These are phyloP conservation scores for Dipus sagitta DNA, from an alignment of 2,797 vertebrate species.

Conservation along the genomic window DNA sequence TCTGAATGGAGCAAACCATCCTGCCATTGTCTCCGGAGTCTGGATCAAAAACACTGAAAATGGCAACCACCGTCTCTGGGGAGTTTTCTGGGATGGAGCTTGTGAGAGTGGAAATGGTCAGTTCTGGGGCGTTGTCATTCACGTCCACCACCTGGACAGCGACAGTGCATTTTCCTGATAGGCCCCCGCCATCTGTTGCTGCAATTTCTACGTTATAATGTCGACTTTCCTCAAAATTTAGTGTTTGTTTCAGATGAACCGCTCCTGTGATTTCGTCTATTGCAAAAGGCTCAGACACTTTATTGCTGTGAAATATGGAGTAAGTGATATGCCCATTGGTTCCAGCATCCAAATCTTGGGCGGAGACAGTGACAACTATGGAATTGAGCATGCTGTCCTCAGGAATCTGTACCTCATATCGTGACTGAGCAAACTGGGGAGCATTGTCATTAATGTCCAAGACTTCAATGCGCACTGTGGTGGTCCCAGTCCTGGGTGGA, in stretches of 20 bases:
- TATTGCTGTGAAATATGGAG: not conserved
- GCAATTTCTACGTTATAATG: constrained; percentile 65
- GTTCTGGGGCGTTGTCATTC: constrained; percentile 81
- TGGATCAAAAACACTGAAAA: constrained; percentile 81
- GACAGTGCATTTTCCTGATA: constrained; percentile 77
- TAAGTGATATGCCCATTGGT: constrained; percentile 78
- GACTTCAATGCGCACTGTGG: constrained; percentile 8
- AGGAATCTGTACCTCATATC: not conserved
- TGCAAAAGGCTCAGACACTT: not conserved
- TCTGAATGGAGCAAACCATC: not conserved
- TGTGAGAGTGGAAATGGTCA: constrained; percentile 65
- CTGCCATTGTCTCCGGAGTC: constrained; percentile 72
- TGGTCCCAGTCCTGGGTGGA: not conserved
- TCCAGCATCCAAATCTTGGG: constrained; percentile 79
- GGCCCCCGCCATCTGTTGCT: constrained; percentile 56
- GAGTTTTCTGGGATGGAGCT: constrained; percentile 82
- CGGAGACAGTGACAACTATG: constrained; percentile 30
- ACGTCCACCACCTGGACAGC: constrained; percentile 78
- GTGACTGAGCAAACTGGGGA: not conserved
- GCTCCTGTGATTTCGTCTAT: constrained; percentile 66
- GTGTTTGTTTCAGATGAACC: constrained; percentile 42
- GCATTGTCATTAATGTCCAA: constrained; percentile 78
- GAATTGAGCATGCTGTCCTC: constrained; percentile 26
- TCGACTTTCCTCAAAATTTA: constrained; percentile 76
- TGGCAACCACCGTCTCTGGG: constrained; percentile 80